Percentiles rank a stretch among this genome's conserved stretches.
These are phyloP conservation scores for Margarornis squamiger DNA, from an alignment of 2,797 vertebrate genomes.

Conservation along the genomic window DNA sequence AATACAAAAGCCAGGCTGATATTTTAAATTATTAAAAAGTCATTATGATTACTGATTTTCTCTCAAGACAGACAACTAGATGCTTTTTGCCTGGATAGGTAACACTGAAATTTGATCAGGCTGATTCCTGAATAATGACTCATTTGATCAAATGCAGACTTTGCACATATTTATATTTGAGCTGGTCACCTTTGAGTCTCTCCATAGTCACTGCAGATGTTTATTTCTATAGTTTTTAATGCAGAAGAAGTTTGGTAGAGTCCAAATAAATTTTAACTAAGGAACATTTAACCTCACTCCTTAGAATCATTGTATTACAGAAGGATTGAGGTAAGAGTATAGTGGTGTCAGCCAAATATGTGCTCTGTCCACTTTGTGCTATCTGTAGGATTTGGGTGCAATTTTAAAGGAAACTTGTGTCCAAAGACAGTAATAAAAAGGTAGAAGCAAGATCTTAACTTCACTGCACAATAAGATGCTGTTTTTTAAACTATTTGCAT, in stretches of 20 bases:
- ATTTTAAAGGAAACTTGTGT: neutral
- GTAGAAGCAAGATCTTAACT: neutral
- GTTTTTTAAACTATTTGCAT: neutral
- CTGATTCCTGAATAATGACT: neutral
- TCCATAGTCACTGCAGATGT: neutral
- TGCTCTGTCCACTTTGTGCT: neutral
- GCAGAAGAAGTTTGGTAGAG: neutral
- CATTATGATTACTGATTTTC: neutral
- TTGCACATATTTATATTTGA: neutral
- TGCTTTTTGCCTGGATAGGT: neutral
- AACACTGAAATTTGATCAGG: neutral
- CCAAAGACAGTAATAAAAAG: neutral
- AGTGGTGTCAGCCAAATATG: neutral
- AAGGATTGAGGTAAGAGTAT: neutral
- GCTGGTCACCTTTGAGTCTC: neutral
- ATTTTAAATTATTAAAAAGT: neutral
- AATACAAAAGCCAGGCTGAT: neutral
- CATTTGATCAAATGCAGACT: neutral
- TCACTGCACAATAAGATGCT: neutral
- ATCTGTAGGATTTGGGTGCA: neutral
- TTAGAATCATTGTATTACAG: neutral
- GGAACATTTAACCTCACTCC: neutral
- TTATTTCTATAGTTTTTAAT: neutral
- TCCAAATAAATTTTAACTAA: neutral
- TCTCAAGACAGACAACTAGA: neutral